Conservation (phyloP, 1,140 invertebrate genomes). For the Dinothrombium tinctorium region DNA sequence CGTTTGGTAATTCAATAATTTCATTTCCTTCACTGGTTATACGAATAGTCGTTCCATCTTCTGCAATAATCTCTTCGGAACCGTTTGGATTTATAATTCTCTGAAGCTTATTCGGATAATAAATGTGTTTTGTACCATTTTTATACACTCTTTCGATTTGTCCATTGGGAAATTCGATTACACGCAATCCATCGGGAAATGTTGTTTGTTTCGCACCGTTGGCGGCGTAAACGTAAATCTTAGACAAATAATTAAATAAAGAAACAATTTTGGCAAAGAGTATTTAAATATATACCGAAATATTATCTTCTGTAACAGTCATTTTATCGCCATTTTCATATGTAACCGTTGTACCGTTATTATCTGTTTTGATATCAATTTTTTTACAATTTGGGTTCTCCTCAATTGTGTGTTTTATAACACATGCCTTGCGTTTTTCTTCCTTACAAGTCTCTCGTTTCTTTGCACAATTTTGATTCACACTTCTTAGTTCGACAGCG, state of each 20-base stretch:
- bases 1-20: constrained; percentile 48
- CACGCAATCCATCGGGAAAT: constrained; percentile 54
- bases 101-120: constrained; percentile 45
- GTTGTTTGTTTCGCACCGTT: constrained; percentile 62
- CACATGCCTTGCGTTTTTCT: no score
- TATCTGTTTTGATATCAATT: no score
- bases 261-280: no score
- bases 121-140: constrained; percentile 56
- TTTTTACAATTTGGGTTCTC: no score
- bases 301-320: no score
- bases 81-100: constrained; percentile 35
- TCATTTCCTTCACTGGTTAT: constrained; percentile 36
- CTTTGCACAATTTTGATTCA: no score
- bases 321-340: no score
- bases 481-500: no score
- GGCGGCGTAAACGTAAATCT: constrained; percentile 65
- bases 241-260: constrained; percentile 15
- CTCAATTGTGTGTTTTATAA: no score
- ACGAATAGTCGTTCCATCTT: constrained; percentile 41
- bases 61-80: constrained; percentile 40
- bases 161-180: constrained; percentile 60
- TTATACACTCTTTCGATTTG: constrained; percentile 54
- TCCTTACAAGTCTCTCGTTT: no score
- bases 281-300: no score
- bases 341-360: no score